Evolutionary conservation across 37 sponge, comb jelly and placozoan species (phyloP).

Genomic region (Axinella damicornis): DNA sequence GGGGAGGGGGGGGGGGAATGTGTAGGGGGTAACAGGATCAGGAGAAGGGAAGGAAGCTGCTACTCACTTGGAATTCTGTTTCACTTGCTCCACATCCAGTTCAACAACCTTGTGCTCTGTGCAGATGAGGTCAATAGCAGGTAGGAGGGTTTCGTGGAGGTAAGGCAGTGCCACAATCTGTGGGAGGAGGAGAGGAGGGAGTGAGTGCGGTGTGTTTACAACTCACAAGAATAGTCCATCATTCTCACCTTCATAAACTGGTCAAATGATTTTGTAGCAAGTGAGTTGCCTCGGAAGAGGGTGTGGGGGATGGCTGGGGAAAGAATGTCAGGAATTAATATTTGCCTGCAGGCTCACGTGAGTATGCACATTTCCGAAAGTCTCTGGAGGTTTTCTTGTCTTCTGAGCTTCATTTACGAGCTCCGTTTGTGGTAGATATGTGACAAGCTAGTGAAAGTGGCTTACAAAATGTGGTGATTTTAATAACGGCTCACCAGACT

Average conservation of each 20-base stretch:
- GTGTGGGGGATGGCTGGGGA: constrained; percentile 63
- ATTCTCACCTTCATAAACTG: constrained; percentile 98
- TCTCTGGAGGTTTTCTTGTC: too few relatives aligned
- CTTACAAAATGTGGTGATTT: too few relatives aligned
- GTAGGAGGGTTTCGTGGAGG: constrained; percentile 78
- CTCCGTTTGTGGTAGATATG: too few relatives aligned
- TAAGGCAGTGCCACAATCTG: constrained; percentile 85
- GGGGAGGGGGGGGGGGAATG: not conserved
- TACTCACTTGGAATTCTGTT: constrained; percentile 50
- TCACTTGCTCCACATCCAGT: constrained; percentile 78
- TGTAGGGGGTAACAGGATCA: not conserved
- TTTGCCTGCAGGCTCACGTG: too few relatives aligned
- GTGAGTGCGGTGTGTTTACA: too few relatives aligned
- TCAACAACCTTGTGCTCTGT: constrained; percentile 80
- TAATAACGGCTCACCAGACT: too few relatives aligned
- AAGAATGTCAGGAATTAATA: not conserved
- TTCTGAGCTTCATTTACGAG: too few relatives aligned
- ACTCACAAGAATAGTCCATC: too few relatives aligned
- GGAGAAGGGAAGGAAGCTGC: not conserved
- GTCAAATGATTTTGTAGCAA: constrained; percentile 91
- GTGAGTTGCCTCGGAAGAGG: constrained; percentile 87
- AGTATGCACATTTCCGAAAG: too few relatives aligned
- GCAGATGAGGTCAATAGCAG: constrained; percentile 72
- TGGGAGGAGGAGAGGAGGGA: not conserved
- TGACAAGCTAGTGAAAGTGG: too few relatives aligned